A percentile compares a stretch with the other conserved stretches of the same genome.
Conservation (phyloP, 35 echinoderm and acorn worm species). For the Apostichopus parvimensis region DNA sequence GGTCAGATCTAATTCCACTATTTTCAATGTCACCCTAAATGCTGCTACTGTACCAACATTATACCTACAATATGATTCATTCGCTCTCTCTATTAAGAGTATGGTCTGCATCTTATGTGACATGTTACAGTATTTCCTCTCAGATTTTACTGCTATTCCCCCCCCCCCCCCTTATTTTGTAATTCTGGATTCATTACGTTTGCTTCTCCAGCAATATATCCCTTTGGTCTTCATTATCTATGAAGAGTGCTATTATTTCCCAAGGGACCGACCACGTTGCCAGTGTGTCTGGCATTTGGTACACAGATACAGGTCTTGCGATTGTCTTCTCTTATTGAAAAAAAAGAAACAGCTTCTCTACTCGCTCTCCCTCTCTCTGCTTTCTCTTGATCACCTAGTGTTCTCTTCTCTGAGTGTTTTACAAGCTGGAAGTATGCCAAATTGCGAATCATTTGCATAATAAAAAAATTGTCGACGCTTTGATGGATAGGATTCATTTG, state of each 20-base stretch:
- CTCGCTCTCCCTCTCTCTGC: background rate
- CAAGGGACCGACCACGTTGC: slow-evolving; percentile 23
- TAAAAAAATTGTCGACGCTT: slow-evolving; percentile 43
- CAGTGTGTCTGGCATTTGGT: slow-evolving; percentile 8
- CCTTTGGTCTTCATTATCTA: background rate
- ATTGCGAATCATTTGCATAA: slow-evolving; percentile 42
- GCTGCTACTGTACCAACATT: too few species aligned
- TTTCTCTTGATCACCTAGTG: background rate
- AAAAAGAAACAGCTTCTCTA: background rate
- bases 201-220: background rate
- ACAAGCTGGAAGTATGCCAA: slow-evolving; percentile 48
- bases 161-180: slow-evolving; percentile 34
- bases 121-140: slow-evolving; percentile 30
- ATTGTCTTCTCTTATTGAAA: slow-evolving; percentile 27
- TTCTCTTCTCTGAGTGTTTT: slow-evolving; percentile 19
- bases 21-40: too few species aligned
- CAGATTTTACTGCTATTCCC: background rate
- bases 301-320: slow-evolving; percentile 28
- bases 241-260: slow-evolving; percentile 43
- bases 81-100: background rate
- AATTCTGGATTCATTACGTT: slow-evolving; percentile 34
- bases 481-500: slow-evolving; percentile 44
- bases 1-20: too few species aligned
- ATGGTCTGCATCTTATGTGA: background rate
- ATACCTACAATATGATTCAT: background rate